Base-by-base conservation (phyloP, 1,140 invertebrate species). In the Anagrus nilaparvatae region DNA sequence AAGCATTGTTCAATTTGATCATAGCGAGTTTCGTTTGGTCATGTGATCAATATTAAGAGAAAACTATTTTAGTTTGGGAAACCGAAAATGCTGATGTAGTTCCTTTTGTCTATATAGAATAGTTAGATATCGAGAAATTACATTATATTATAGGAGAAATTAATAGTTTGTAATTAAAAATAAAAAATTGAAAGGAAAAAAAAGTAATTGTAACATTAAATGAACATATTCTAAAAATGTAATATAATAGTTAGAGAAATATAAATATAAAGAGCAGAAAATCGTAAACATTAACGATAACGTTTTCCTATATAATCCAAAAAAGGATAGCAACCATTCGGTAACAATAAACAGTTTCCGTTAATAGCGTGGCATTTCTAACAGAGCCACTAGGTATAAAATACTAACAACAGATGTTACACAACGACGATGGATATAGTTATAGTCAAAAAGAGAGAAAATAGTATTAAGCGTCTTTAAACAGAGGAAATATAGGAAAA, bases 331-430 rank as follows among this genome's bases (percentile, higher is more conserved):
- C 50, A 49, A 53, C 58, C 55, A 61, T 56, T 48, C 47, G 45
- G 47, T 36, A 61, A 56, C 55, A 63, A 65, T 66, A 64, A 65
- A 66, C 61, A 61, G 59, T 60, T 63, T 57, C 48, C 55, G 56
- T 63, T 66, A 64, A 67, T 63, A 62, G 62, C 54, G 38, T 43
- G 54, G 46, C 59, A 61, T 63, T 63, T 55, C 59, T 61, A 61
- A 29, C 7, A 7, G 57, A 52, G 49, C 42, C 56, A 31, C 52
- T 48, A 53, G 61, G 64, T n/a, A n/a, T 47, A 67, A 68, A 68
- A 68, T 68, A 63, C 55, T 65, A 66, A 68, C 63, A 67, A 60
- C 65, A 68, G 63, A 65, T 68, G 63, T 60, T 59, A 61, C 64
- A 55, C 42, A n/a, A n/a, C n/a, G n/a, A n/a, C n/a, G n/a, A n/a